These are phyloP conservation scores for Lepidostoma basale DNA, from an alignment of 1,140 invertebrate species.

Conservation along the genomic window DNA sequence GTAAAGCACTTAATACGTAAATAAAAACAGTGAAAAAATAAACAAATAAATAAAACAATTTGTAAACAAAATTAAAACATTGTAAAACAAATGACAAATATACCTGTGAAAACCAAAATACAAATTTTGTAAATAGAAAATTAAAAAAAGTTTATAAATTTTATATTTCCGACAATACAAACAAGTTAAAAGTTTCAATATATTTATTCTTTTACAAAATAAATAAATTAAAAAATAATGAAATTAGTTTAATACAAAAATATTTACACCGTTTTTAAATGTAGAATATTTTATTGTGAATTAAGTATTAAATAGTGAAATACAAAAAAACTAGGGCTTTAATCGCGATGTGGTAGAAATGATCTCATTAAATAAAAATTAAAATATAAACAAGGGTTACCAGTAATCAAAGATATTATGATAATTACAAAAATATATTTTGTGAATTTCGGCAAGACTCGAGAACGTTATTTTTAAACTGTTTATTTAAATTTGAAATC, in stretches of 20 bases:
- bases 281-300: background rate
- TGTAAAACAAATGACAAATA: background rate
- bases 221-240: background rate
- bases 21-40: background rate
- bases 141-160: too few relatives aligned
- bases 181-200: constrained; percentile 1
- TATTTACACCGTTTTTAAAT: constrained; percentile 6
- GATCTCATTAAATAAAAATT: constrained; percentile 3
- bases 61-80: background rate
- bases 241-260: background rate
- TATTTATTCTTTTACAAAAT: constrained; percentile 4
- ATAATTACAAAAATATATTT: background rate
- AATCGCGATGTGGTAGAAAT: constrained; percentile 2
- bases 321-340: constrained; percentile 10
- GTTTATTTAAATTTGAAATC: too few relatives aligned
- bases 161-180: too few relatives aligned
- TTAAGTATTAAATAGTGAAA: background rate
- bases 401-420: constrained; percentile 12
- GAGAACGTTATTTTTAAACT: too few relatives aligned
- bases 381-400: constrained; percentile 15
- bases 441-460: too few relatives aligned
- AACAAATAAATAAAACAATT: background rate
- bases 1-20: constrained; percentile 1
- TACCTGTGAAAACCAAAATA: too few relatives aligned
- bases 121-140: background rate